Base-by-base conservation (phyloP, 2,797 vertebrate species). In the Fistularia commersonii region DNA sequence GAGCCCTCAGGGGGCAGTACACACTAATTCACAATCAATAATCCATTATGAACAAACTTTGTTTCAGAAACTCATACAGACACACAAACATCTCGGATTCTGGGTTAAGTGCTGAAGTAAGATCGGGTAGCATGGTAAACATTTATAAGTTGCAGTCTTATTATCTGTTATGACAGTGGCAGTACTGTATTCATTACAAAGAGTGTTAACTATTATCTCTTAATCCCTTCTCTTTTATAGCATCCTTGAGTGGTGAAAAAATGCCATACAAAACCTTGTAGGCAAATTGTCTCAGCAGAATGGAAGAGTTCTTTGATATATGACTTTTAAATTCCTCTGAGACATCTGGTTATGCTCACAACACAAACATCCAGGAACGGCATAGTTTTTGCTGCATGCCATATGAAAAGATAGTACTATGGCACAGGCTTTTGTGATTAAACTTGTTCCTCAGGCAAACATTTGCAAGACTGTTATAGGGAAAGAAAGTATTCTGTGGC, bases 21-120 rank as follows among this genome's bases (percentile, higher is more conserved):
- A 87, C 90, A 90, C 74, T 64, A 87, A 86, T 87, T 82, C 90
- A 88, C 89, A 85, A 95, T 96, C 96, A 95, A 95, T 97, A 95
- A 92, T 92, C 92, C 93, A 94, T 96, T 95, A 95, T 95, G 91
- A 91, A 87, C 92, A 84, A 92, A 92, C 91, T 89, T 88, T 86
- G 91, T 89, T 90, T 92, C 81, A 87, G 46, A 74, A 55, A 64
- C 70, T 67, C 53, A 75, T 58, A 56, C 63, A 74, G 41, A 59
- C 61, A 82, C 67, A 79, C 52, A 53, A 45, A 72, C 4, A 67
- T 54, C 37, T 13, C 40, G 41, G 53, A 71, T 47, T 64, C 45
- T 53, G 43, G 45, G 36, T 9, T 38, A 50, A 48, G 45, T 48
- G 54, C 49, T 58, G 49, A 45, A 9, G 0, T 47, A 54, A 49